phyloP scores from a whole-genome alignment of 2,888 invertebrate genomes.

The Leptopilina syphax region DNA sequence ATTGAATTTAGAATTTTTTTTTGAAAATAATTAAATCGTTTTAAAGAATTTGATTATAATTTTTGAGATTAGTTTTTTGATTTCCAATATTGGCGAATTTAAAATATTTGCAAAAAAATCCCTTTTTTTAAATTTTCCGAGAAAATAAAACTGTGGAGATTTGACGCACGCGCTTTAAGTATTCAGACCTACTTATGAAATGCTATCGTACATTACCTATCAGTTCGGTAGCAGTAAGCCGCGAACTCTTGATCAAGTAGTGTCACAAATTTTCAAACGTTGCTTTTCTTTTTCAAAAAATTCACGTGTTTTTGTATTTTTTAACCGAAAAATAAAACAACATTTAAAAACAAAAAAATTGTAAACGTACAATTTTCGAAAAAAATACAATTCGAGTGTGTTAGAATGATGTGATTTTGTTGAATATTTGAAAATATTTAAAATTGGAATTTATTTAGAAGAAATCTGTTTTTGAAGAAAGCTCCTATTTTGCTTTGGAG shows the following conservation, averaged over 20 bases:
- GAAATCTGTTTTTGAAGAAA: background rate
- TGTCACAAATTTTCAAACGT: constrained; percentile 47
- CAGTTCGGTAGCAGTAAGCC: constrained; percentile 60
- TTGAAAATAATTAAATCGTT: no score
- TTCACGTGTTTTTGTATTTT: constrained; percentile 7
- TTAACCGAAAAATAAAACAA: background rate
- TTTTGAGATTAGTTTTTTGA: no score
- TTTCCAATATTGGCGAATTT: no score
- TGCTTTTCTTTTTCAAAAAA: background rate
- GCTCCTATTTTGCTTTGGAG: constrained; percentile 3
- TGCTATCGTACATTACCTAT: constrained; percentile 64
- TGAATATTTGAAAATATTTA: no score
- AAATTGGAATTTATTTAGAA: no score
- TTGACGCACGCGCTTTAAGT: constrained; percentile 58
- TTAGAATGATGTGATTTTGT: no score
- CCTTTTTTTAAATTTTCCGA: background rate
- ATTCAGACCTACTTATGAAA: constrained; percentile 45
- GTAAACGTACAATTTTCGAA: background rate
- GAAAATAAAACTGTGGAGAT: constrained; percentile 46
- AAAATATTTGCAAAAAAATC: no score
- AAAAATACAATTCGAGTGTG: background rate
- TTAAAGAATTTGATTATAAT: no score
- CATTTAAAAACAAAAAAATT: background rate
- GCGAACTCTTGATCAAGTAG: constrained; percentile 63
- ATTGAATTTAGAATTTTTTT: no score